Evolutionary conservation across 2,113 vertebrate species (phyloP), one percentile per base, ranked within the genome.

Genomic region (Addax nasomaculatus): DNA sequence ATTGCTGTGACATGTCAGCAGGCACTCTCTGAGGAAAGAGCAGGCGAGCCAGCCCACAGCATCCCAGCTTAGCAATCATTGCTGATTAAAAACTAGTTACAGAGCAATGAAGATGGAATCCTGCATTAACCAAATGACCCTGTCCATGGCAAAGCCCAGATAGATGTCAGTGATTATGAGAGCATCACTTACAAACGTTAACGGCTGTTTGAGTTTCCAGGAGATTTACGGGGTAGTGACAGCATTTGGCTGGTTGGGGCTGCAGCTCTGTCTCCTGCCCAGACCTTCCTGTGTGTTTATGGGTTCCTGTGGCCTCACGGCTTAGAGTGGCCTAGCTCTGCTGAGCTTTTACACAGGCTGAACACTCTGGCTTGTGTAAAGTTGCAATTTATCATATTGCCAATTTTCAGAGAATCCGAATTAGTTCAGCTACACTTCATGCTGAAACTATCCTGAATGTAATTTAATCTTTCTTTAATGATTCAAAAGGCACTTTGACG

Each of bases 41-140:
- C 96, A 97, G 98, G 96, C 97, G 57, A 98, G 98, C 98, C 98
- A 97, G 98, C 93, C 79, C 79, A 73, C 98, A 85, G 98, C 96
- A 97, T 99, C 99, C 98, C 99, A 96, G 96, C 99, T 99, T 98
- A 80, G 99, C 99, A 98, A 99, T 99, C 99, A 99, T 99, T 98
- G 96, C 99, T 99, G 99, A 99, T 99, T 99, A 99, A 99, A 99
- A 99, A 99, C 99, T 98, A 99, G 99, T 99, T 99, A 99, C 99
- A 98, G 99, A 99, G 99, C 99, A 98, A 99, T 99, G 99, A 99
- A 99, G 99, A 99, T 99, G 99, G 99, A 99, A 99, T 95, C 96
- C 97, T 98, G 99, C 99, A 99, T 99, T 99, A 99, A 99, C 99
- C 98, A 94, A 99, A 99, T 96, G 99, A 99, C 99, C 99, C 99